Evolutionary conservation across 2,888 invertebrate species (phyloP).

Genomic region (Polylopha cassiicola): DNA sequence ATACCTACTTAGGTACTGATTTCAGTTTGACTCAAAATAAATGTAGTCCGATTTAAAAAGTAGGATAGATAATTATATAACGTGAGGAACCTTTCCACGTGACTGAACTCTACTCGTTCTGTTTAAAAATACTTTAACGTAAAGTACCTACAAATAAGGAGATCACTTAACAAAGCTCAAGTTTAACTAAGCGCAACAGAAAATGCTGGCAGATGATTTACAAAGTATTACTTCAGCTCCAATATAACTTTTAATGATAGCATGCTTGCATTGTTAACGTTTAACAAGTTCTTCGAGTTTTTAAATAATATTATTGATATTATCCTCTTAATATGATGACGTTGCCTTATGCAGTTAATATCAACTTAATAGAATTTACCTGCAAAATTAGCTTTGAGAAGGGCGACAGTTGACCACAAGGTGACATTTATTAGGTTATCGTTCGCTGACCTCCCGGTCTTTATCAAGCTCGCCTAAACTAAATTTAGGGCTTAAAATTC

Average conservation of each 20-base stretch:
- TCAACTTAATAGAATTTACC: not conserved
- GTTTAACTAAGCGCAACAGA: conserved; percentile 11
- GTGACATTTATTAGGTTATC: conserved; percentile 1
- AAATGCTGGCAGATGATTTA: conserved; percentile 8
- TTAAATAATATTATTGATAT: conserved; percentile 1
- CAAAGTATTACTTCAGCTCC: conserved; percentile 9
- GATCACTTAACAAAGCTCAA: conserved; percentile 1
- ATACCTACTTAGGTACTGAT: no score
- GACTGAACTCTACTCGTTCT: no score
- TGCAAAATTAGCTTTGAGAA: conserved; percentile 1
- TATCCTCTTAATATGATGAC: not conserved
- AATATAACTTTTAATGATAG: conserved; percentile 13
- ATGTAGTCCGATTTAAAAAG: no score
- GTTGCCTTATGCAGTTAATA: no score
- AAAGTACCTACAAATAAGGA: no score
- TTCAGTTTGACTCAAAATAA: no score
- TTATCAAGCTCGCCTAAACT: conserved; percentile 6
- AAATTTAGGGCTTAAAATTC: not conserved
- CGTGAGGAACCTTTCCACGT: no score
- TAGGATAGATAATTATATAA: no score
- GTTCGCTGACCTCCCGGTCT: conserved; percentile 3
- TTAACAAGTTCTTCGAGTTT: conserved; percentile 2
- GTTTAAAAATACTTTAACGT: no score
- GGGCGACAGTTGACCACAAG: not conserved
- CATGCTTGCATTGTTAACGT: conserved; percentile 9